A percentile compares a stretch with the other conserved stretches of the same genome.
Conservation (phyloP, 1,140 invertebrate genomes). For the Drosophila tristis region DNA sequence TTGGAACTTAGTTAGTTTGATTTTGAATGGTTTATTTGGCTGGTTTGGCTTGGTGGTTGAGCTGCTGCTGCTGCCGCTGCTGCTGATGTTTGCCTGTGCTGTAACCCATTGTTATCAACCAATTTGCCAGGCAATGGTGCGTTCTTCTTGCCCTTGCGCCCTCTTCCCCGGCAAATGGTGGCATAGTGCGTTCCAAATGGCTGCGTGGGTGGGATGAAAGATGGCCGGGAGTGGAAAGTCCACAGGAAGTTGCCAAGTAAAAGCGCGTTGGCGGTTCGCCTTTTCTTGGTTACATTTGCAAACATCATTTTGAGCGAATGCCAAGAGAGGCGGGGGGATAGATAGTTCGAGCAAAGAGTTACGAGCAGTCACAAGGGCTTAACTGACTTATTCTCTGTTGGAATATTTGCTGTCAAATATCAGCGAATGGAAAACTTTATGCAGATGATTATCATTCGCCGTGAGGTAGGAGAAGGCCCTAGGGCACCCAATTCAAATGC, state of each 20-base stretch:
- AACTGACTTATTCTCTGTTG: conserved; percentile 29
- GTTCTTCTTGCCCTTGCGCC: neutral
- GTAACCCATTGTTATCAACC: conserved; percentile 64
- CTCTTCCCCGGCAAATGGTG: too few relatives aligned
- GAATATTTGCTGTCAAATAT: neutral
- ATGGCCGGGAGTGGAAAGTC: neutral
- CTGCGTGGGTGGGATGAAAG: too few relatives aligned
- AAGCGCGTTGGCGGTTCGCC: conserved; percentile 48
- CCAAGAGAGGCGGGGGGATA: conserved; percentile 25
- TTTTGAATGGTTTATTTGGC: conserved; percentile 72
- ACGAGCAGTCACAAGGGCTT: conserved; percentile 11
- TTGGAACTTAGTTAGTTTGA: conserved; percentile 71
- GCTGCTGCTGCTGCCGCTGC: neutral
- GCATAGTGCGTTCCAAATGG: too few relatives aligned
- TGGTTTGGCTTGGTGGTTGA: conserved; percentile 46
- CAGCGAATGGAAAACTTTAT: neutral
- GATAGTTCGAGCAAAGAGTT: neutral
- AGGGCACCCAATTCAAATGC: too few relatives aligned
- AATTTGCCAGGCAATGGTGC: conserved; percentile 59
- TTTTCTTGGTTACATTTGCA: conserved; percentile 63
- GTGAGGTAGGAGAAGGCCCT: too few relatives aligned
- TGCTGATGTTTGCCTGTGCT: conserved; percentile 36
- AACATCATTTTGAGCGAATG: conserved; percentile 67
- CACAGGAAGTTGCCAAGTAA: conserved; percentile 39
- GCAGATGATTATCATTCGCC: conserved; percentile 2